Evolutionary conservation across 2,113 vertebrate genomes (phyloP).

Genomic region (Hemibates koningsi): DNA sequence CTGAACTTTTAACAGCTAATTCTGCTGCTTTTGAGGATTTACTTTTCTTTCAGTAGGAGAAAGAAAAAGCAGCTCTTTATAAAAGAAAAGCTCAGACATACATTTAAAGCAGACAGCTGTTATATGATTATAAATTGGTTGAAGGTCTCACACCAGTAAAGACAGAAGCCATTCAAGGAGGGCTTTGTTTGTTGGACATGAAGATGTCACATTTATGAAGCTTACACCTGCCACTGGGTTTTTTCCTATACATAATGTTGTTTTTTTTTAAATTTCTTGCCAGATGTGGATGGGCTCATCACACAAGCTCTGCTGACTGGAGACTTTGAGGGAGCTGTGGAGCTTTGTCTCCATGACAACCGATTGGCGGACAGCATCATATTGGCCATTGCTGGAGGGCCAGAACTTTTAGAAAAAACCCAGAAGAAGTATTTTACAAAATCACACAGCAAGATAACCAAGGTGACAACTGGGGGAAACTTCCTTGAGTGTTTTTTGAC

Average conservation of each 20-base stretch:
- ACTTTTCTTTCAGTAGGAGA: not conserved
- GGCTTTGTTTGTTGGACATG: not conserved
- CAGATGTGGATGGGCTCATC: slow-evolving; percentile 93
- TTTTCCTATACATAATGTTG: rapidly evolving
- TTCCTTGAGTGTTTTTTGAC: not conserved
- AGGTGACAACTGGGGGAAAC: slow-evolving; percentile 62
- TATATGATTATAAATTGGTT: not conserved
- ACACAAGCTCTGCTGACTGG: slow-evolving; percentile 91
- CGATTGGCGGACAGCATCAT: slow-evolving; percentile 96
- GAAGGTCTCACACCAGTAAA: not conserved
- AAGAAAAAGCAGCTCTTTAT: not conserved
- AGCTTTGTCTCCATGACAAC: slow-evolving; percentile 91
- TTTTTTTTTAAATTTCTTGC: not conserved
- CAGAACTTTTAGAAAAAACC: slow-evolving; percentile 84
- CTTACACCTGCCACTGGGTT: not conserved
- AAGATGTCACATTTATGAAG: not conserved
- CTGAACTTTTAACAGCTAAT: not conserved
- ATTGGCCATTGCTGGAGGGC: slow-evolving; percentile 89
- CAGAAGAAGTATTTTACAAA: slow-evolving; percentile 90
- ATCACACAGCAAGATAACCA: slow-evolving; percentile 87
- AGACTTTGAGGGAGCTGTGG: slow-evolving; percentile 87
- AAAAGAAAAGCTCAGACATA: not conserved
- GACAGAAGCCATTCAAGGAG: not conserved
- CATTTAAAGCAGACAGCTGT: not conserved
- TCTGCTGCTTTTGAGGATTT: not conserved